A percentile compares a stretch with the other conserved stretches of the same genome.
These are phyloP conservation scores for Drosophila micromelanica DNA, from an alignment of 1,140 invertebrate genomes.

Conservation along the genomic window DNA sequence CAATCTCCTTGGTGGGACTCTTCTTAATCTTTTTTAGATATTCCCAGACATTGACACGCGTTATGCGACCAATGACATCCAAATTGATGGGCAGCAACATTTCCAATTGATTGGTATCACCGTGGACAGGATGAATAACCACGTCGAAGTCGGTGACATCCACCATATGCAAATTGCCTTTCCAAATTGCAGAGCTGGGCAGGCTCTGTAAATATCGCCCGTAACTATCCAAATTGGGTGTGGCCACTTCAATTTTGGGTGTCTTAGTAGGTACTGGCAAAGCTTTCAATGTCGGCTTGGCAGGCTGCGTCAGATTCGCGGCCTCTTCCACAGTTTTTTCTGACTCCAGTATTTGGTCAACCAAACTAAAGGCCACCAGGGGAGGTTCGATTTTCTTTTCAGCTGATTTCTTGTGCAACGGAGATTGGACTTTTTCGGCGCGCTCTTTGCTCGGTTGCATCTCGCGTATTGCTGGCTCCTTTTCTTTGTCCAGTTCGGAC, in stretches of 20 bases:
- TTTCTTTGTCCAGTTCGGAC: constrained; percentile 51
- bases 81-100: constrained; percentile 91
- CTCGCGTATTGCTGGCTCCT: constrained; percentile 27
- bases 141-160: constrained; percentile 96
- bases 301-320: constrained; percentile 64
- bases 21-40: constrained; percentile 96
- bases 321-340: constrained; percentile 75
- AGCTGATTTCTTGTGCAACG: constrained; percentile 34
- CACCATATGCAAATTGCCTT: constrained; percentile 94
- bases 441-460: constrained; percentile 41
- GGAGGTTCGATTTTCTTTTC: constrained; percentile 50
- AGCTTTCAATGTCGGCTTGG: constrained; percentile 30
- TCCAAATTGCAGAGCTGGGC: constrained; percentile 88
- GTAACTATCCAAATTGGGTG: constrained; percentile 44
- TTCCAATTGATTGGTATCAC: constrained; percentile 88
- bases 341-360: constrained; percentile 81
- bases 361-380: constrained; percentile 56
- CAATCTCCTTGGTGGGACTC: constrained; percentile 93
- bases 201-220: constrained; percentile 52
- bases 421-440: constrained; percentile 8
- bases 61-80: constrained; percentile 95
- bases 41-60: constrained; percentile 96
- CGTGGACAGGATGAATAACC: constrained; percentile 89
- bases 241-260: constrained; percentile 6
- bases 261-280: constrained; percentile 8